phyloP scores from a whole-genome alignment of 2,888 invertebrate genomes.

The Lagria hirta region DNA sequence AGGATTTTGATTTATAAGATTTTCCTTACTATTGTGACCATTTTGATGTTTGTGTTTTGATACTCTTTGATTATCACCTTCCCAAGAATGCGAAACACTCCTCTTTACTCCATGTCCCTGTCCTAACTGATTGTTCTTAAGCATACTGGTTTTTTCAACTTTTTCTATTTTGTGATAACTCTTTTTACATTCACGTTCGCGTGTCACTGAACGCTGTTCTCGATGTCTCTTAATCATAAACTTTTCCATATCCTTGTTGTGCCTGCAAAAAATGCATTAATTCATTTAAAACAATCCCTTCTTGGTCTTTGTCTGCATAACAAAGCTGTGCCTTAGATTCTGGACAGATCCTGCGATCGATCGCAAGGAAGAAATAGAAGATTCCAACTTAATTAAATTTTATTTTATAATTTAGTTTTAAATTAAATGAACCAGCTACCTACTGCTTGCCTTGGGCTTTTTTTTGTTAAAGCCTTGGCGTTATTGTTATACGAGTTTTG shows the following conservation, averaged over 20 bases:
- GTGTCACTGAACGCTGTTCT: conserved; percentile 59
- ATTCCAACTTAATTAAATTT: too few species aligned
- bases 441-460: too few species aligned
- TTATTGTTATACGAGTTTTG: too few species aligned
- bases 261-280: conserved; percentile 55
- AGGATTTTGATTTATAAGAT: too few species aligned
- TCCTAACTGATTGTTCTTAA: conserved; percentile 7
- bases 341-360: too few species aligned
- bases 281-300: too few species aligned
- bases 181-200: conserved; percentile 50
- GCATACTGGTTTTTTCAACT: conserved; percentile 38
- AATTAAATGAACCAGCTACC: too few species aligned
- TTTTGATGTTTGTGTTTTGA: conserved; percentile 57
- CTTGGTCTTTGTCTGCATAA: too few species aligned
- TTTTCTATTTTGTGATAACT: conserved; percentile 19
- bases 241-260: conserved; percentile 83
- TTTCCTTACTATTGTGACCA: conserved; percentile 29
- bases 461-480: too few species aligned
- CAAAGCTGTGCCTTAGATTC: too few species aligned
- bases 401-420: too few species aligned
- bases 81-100: conserved; percentile 63
- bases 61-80: conserved; percentile 60
- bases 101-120: conserved; percentile 63
- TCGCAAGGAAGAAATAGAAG: too few species aligned
- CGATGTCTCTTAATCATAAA: conserved; percentile 71